Evolutionary conservation across 1,140 invertebrate species (phyloP).

Genomic region (Argopecten irradians): DNA sequence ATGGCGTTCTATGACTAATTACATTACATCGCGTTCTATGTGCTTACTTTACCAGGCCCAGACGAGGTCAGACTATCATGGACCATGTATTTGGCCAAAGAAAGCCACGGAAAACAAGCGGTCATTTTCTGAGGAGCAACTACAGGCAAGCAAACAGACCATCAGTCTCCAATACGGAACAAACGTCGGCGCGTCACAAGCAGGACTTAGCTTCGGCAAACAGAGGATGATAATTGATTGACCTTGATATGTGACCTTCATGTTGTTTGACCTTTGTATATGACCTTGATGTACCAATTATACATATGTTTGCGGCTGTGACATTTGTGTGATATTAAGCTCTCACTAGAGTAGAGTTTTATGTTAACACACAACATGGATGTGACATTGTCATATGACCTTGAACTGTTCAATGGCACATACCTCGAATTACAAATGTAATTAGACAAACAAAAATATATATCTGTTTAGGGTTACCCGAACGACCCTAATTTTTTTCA

Average conservation of each 20-base stretch:
- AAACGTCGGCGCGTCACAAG: conserved; percentile 89
- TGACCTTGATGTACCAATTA: no score
- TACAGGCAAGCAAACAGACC: conserved; percentile 91
- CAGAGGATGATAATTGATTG: conserved; percentile 67
- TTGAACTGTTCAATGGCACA: background rate
- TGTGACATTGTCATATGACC: background rate
- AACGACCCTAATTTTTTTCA: no score
- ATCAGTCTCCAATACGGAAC: conserved; percentile 90
- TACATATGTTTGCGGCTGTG: background rate
- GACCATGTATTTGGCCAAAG: conserved; percentile 81
- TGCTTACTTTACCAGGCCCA: conserved; percentile 82
- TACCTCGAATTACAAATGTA: background rate
- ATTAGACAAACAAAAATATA: no score
- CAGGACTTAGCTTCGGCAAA: conserved; percentile 81
- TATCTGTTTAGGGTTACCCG: no score
- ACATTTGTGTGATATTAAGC: background rate
- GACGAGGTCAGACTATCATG: conserved; percentile 89
- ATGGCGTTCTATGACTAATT: no score
- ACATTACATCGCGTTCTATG: no score
- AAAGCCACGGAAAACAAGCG: conserved; percentile 82
- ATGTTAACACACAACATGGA: background rate
- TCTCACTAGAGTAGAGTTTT: background rate
- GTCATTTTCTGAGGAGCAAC: conserved; percentile 87
- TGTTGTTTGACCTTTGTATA: background rate
- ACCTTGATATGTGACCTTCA: conserved; percentile 20